Percentiles rank a stretch among this genome's conserved stretches.
Conservation (phyloP, 2,113 vertebrate genomes). For the Tetrao urogallus region DNA sequence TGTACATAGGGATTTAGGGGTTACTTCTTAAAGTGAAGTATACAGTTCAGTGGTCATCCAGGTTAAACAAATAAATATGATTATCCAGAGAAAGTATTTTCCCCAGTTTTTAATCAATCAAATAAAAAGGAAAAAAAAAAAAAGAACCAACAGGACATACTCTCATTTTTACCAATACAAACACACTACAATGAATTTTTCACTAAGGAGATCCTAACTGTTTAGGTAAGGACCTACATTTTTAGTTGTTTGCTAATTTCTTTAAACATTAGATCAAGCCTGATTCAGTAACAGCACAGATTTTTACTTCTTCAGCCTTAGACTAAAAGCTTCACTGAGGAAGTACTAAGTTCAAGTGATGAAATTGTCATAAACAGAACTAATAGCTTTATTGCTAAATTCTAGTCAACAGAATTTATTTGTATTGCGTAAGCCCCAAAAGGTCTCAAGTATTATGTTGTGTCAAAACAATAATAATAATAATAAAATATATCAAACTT, state of each 20-base stretch:
- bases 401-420: background rate
- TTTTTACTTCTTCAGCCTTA: background rate
- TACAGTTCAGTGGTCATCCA: fast-evolving
- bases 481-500: background rate
- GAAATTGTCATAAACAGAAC: background rate
- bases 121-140: background rate
- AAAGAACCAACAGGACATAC: background rate
- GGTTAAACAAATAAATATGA: background rate
- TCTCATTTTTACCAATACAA: background rate
- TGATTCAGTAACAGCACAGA: background rate
- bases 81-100: background rate
- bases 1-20: background rate
- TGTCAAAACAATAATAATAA: background rate
- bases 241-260: background rate
- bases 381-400: background rate
- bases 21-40: background rate
- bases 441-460: background rate
- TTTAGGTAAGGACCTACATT: background rate
- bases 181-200: background rate
- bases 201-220: background rate
- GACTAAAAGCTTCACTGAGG: no score
- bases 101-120: background rate
- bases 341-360: background rate
- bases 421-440: background rate
- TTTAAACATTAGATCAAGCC: background rate